Conservation (phyloP, 1,140 invertebrate species). For the Acromyrmex heyeri region DNA sequence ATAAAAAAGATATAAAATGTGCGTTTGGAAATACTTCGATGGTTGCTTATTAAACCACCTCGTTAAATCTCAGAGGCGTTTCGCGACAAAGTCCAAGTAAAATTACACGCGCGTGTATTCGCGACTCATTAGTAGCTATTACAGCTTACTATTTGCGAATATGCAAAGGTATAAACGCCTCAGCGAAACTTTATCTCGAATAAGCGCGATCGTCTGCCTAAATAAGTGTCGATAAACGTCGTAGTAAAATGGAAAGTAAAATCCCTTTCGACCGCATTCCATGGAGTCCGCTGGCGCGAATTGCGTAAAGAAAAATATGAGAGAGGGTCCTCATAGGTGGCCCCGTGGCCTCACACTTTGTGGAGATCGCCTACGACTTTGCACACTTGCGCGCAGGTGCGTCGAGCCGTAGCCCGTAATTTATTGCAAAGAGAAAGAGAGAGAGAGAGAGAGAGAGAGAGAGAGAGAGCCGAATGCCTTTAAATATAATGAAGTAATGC, state of each 20-base stretch:
- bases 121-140: constrained; percentile 28
- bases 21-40: background rate
- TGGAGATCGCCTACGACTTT: constrained; percentile 71
- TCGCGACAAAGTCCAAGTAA: background rate
- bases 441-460: background rate
- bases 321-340: constrained; percentile 73
- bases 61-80: constrained; percentile 22
- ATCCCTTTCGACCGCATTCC: constrained; percentile 74
- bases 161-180: constrained; percentile 63
- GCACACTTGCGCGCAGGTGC: constrained; percentile 65
- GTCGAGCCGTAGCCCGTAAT: constrained; percentile 57
- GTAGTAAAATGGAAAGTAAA: constrained; percentile 77
- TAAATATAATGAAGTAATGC: constrained; percentile 70
- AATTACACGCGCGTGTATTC: background rate
- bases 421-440: constrained; percentile 58
- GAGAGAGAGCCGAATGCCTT: constrained; percentile 39
- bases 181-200: constrained; percentile 25
- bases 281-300: constrained; percentile 66
- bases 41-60: constrained; percentile 46
- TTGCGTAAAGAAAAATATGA: constrained; percentile 71
- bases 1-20: constrained; percentile 44
- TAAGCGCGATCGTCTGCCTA: constrained; percentile 69
- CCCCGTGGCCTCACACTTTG: constrained; percentile 74
- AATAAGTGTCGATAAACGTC: constrained; percentile 77
- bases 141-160: constrained; percentile 48